A percentile compares a stretch with the other conserved stretches of the same genome.
Conservation (phyloP, 2,888 invertebrate genomes). For the Calliscelio sp. region DNA sequence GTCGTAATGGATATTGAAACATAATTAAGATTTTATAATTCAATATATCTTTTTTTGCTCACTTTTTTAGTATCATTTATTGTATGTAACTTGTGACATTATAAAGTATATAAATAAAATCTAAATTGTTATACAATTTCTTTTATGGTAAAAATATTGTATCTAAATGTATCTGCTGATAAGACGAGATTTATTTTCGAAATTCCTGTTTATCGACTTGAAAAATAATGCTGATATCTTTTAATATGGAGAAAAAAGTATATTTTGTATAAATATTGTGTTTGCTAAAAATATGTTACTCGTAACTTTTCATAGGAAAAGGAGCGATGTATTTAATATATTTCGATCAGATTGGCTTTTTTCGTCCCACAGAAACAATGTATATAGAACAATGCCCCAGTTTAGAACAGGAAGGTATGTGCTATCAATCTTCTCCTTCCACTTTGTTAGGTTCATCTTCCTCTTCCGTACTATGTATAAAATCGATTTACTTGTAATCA, state of each 20-base stretch:
- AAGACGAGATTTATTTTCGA: too few relatives aligned
- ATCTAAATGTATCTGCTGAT: too few relatives aligned
- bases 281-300: slow-evolving; percentile 11
- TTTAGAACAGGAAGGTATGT: slow-evolving; percentile 72
- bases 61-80: not conserved
- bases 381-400: slow-evolving; percentile 72
- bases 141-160: too few relatives aligned
- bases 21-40: slow-evolving; percentile 55
- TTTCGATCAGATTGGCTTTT: slow-evolving; percentile 46
- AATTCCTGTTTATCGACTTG: too few relatives aligned
- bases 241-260: too few relatives aligned
- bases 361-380: slow-evolving; percentile 45
- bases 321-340: slow-evolving; percentile 26
- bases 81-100: not conserved
- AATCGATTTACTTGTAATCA: slow-evolving; percentile 63
- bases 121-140: too few relatives aligned
- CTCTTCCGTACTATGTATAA: slow-evolving; percentile 48
- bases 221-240: too few relatives aligned
- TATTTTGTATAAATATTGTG: slow-evolving; percentile 13
- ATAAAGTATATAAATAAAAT: too few relatives aligned
- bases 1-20: slow-evolving; percentile 37
- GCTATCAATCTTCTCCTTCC: slow-evolving; percentile 77
- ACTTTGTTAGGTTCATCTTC: slow-evolving; percentile 74
- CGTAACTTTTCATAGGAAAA: slow-evolving; percentile 8
- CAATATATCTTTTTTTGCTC: slow-evolving; percentile 5